A percentile compares a stretch with the other conserved stretches of the same genome.
phyloP scores from a whole-genome alignment of 2,888 invertebrate species.

The Nymphalis polychloros region DNA sequence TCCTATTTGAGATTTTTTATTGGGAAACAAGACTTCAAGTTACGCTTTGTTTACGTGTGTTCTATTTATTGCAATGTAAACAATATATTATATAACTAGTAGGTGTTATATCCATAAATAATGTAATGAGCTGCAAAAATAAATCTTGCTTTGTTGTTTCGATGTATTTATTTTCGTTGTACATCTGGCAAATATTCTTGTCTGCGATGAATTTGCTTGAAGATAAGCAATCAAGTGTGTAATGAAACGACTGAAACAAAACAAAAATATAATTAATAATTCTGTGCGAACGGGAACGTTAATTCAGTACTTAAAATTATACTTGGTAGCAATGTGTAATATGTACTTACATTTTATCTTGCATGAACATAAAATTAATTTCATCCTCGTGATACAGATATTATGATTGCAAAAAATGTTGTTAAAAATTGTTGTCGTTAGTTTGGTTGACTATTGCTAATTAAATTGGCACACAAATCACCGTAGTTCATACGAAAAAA shows the following conservation, averaged over 20 bases:
- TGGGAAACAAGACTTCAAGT: conserved; percentile 1
- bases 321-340: too few relatives aligned
- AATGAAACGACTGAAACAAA: too few relatives aligned
- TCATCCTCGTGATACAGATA: too few relatives aligned
- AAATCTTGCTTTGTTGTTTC: neutral
- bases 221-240: conserved; percentile 2
- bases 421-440: too few relatives aligned
- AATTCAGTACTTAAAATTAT: too few relatives aligned
- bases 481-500: too few relatives aligned
- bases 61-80: conserved; percentile 2
- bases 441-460: too few relatives aligned
- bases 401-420: too few relatives aligned
- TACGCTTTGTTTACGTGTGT: conserved; percentile 9
- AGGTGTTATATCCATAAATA: neutral
- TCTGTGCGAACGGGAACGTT: too few relatives aligned
- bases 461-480: too few relatives aligned
- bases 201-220: neutral
- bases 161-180: neutral
- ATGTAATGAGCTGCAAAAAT: neutral
- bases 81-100: neutral
- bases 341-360: too few relatives aligned
- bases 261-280: neutral
- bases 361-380: too few relatives aligned
- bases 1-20: neutral
- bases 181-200: neutral